Conservation (phyloP, 2,113 vertebrate genomes). For the Paraplagusia blochii region DNA sequence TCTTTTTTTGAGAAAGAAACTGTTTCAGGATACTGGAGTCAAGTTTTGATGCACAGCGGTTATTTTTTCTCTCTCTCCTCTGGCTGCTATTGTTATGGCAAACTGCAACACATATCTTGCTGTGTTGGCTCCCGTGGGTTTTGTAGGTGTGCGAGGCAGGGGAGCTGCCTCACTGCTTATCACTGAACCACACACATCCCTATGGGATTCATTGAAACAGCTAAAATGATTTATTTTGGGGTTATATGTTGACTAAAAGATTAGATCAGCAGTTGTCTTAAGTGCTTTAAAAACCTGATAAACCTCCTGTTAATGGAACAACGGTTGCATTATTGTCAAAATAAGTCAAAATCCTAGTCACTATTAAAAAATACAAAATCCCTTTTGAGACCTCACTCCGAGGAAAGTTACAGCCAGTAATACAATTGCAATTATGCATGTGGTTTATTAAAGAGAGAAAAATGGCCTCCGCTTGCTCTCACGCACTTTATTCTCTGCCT, state of each 20-base stretch:
- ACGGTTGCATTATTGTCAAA: not conserved
- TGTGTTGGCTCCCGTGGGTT: conserved; percentile 12
- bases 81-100: conserved; percentile 9
- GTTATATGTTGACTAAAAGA: not conserved
- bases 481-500: conserved; percentile 13
- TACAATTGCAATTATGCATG: not conserved
- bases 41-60: conserved; percentile 1
- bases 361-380: conserved; percentile 1
- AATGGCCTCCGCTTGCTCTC: conserved; percentile 8
- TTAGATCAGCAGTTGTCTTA: not conserved
- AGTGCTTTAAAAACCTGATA: not conserved
- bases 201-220: not conserved
- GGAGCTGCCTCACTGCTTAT: conserved; percentile 22
- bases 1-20: no score
- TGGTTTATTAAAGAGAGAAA: not conserved
- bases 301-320: not conserved
- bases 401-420: not conserved
- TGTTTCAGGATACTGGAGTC: no score
- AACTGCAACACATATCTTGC: conserved; percentile 32
- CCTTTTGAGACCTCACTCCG: not conserved
- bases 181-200: conserved; percentile 17
- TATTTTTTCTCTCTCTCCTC: conserved; percentile 2
- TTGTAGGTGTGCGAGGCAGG: conserved; percentile 11
- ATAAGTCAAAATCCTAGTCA: not conserved
- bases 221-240: not conserved